Evolutionary conservation across 1,140 invertebrate genomes (phyloP), one percentile per base, ranked within the genome.

Genomic region (Eumeta japonica): DNA sequence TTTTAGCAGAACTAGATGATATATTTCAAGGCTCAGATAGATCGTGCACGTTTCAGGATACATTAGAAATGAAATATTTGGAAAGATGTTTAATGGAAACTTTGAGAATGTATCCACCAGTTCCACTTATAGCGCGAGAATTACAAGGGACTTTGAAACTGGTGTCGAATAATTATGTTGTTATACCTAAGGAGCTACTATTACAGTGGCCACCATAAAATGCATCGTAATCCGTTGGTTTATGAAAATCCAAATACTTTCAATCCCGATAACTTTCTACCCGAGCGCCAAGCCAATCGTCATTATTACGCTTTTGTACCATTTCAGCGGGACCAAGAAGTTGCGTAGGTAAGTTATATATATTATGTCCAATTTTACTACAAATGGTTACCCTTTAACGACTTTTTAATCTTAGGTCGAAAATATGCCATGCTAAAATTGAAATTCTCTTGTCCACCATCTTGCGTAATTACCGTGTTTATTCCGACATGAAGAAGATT

Each of bases 391-490:
- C 19, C 7, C 15, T 2, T 30, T 13, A 30, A n/a, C n/a, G n/a
- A n/a, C n/a, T n/a, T n/a, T n/a, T n/a, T n/a, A n/a, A 2, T 48
- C 50, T 15, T 49, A 87, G 88, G 89, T 41, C 88, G 90, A 45
- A 91, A 89, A 73, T 95, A 94, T 72, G 92, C 92, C 3, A 84
- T 90, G 82, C 76, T 92, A 43, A 93, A 95, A 63, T 78, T 90
- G 45, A 94, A 94, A 86, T 91, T 29, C 79, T 94, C 11, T 77
- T 97, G 3, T 88, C 92, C 0, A 91, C 89, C 10, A 86, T 97
- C 34, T 68, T 97, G 35, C 83, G 92, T 32, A 89, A 90, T 55
- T 97, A 87, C 79, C 82, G 82, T 27, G 75, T 92, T 2, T 62
- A 74, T 31, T 87, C 86, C 2, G 81, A 85, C 50, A 81, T 35